A percentile compares a stretch with the other conserved stretches of the same genome.
Conservation (phyloP, 1,140 invertebrate species). For the Apocrypta bakeri region DNA sequence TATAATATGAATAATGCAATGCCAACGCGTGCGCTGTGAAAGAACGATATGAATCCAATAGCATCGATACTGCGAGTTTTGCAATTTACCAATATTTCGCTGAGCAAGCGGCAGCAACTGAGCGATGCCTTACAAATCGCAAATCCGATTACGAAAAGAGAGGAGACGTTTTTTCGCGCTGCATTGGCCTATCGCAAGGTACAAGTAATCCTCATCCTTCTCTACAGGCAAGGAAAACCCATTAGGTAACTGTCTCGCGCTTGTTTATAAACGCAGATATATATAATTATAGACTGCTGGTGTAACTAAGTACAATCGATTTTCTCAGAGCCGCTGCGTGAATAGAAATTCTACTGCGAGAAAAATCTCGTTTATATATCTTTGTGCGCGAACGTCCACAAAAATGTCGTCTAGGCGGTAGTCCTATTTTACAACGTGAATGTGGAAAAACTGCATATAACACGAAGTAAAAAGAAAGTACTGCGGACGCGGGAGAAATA, state of each 20-base stretch:
- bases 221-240: not conserved
- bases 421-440: conserved; percentile 13
- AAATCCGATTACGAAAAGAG: conserved; percentile 2
- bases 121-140: conserved; percentile 5
- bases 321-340: not conserved
- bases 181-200: not conserved
- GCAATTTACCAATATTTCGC: too few relatives aligned
- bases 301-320: conserved; percentile 32
- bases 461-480: conserved; percentile 22
- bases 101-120: too few relatives aligned
- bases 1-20: too few relatives aligned
- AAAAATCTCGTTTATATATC: not conserved
- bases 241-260: conserved; percentile 36
- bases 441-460: conserved; percentile 11
- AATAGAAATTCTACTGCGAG: not conserved
- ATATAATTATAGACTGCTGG: not conserved
- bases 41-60: too few relatives aligned
- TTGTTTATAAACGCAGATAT: not conserved
- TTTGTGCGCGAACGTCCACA: not conserved
- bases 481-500: conserved; percentile 4
- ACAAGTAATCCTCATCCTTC: not conserved
- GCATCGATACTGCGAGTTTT: too few relatives aligned
- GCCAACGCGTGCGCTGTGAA: too few relatives aligned
- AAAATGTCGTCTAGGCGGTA: conserved; percentile 26
- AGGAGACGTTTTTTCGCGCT: not conserved